Evolutionary conservation across 64 coral and sea anemone species (phyloP).

Genomic region (Trachythela sp.): DNA sequence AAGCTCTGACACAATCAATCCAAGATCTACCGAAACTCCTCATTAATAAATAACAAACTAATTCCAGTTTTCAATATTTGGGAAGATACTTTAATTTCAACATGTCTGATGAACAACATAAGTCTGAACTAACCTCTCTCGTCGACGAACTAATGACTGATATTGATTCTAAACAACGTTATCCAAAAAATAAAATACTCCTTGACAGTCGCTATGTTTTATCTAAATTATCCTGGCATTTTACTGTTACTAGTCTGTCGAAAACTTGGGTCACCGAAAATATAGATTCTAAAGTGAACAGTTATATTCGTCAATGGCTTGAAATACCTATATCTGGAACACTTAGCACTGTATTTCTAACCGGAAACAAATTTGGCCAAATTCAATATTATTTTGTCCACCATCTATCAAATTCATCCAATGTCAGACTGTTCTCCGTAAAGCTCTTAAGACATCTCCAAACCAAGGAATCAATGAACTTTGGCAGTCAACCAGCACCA

Average conservation of each 20-base stretch:
- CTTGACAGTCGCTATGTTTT: neutral
- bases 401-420: constrained; percentile 1
- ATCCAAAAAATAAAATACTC: neutral
- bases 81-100: constrained; percentile 6
- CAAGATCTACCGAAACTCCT: neutral
- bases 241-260: neutral
- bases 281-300: neutral
- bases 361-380: neutral
- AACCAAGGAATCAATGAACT: neutral
- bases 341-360: neutral
- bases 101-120: neutral
- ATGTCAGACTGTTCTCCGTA: neutral
- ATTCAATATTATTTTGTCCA: neutral
- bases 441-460: neutral
- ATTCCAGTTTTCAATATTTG: constrained; percentile 12
- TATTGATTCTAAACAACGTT: neutral
- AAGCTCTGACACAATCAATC: neutral
- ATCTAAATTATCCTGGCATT: constrained; percentile 9
- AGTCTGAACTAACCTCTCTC: neutral
- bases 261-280: neutral
- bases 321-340: constrained; percentile 14
- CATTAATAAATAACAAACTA: neutral
- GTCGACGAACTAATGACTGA: neutral
- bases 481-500: neutral
- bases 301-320: neutral